Conservation (phyloP, 1,140 invertebrate species). For the Drosophila sproati region DNA sequence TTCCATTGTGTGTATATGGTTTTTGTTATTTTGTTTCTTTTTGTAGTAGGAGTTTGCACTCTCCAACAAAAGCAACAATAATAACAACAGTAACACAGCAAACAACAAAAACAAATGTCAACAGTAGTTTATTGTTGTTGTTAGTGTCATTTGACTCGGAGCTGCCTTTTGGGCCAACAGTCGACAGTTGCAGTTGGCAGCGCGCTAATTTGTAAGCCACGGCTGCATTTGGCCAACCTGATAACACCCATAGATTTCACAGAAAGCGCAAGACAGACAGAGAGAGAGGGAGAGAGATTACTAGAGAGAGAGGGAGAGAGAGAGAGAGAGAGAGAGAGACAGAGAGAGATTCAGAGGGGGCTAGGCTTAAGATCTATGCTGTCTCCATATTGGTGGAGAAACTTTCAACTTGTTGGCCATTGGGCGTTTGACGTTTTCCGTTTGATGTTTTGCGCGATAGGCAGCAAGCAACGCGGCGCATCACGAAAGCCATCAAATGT, state of each 20-base stretch:
- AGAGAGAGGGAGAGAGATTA: slow-evolving; percentile 12
- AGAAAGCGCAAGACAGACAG: slow-evolving; percentile 5
- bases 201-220: slow-evolving; percentile 81
- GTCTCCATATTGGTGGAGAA: slow-evolving; percentile 77
- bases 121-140: slow-evolving; percentile 83
- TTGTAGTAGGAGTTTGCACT: slow-evolving; percentile 66
- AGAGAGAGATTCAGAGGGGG: slow-evolving; percentile 10
- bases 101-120: slow-evolving; percentile 68
- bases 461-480: slow-evolving; percentile 51
- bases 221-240: slow-evolving; percentile 69
- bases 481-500: slow-evolving; percentile 81
- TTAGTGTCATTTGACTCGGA: slow-evolving; percentile 81
- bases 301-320: background rate
- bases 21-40: slow-evolving; percentile 20
- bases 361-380: slow-evolving; percentile 17
- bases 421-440: slow-evolving; percentile 71
- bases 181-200: slow-evolving; percentile 74
- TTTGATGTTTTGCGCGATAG: slow-evolving; percentile 71
- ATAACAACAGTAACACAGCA: slow-evolving; percentile 7
- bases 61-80: slow-evolving; percentile 24
- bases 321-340: slow-evolving; percentile 20
- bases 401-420: slow-evolving; percentile 61
- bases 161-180: slow-evolving; percentile 72
- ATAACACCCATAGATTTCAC: slow-evolving; percentile 67
- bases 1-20: slow-evolving; percentile 60